Base-by-base conservation (phyloP, 2,888 invertebrate species). In the Apamea sordens region DNA sequence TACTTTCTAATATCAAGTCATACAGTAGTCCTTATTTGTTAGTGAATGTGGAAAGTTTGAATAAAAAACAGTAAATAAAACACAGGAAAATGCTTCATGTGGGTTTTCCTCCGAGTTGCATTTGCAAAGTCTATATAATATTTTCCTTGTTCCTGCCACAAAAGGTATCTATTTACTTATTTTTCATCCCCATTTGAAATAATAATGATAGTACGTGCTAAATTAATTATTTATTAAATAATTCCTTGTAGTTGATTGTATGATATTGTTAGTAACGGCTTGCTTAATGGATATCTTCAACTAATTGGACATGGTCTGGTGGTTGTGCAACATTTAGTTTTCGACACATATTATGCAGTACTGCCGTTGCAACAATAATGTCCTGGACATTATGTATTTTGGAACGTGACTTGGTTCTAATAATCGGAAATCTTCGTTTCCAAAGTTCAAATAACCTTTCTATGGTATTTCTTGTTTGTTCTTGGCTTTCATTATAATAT, bases 101-200 rank as follows among this genome's bases (percentile, higher is more conserved):
- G 32, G 32, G 21, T 59, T 76, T 76, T 75, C n/a, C 44, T 59
- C n/a, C 59, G n/a, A 21, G 21, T 11, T 41, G 36, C 71, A 44
- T 41, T 67, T n/a, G 11, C n/a, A n/a, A n/a, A 7, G 65, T 61
- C 15, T 61, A 7, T 28, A 61, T 61, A 61, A 28, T 61, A 61
- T 28, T 28, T 28, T 28, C 15, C 21, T 53, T 53, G 18, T 53
- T 53, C 50, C 21, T 53, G 50, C 7, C 21, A 21, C 21, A 53
- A 53, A 32, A 21, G 10, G 1, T 63, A 63, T 32, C 10, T 32
- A 28, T 50, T 28, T 28, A 63, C 63, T 28, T 63, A 63, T 28
- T 63, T 18, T 18, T 18, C 28, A 59, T n/a, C 10, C 13, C n/a
- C 50, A 50, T 53, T 50, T 50, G 18, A 50, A 50, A 50, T 50